Base-by-base conservation (phyloP, 2,797 vertebrate genomes). In the Malurus splendens region DNA sequence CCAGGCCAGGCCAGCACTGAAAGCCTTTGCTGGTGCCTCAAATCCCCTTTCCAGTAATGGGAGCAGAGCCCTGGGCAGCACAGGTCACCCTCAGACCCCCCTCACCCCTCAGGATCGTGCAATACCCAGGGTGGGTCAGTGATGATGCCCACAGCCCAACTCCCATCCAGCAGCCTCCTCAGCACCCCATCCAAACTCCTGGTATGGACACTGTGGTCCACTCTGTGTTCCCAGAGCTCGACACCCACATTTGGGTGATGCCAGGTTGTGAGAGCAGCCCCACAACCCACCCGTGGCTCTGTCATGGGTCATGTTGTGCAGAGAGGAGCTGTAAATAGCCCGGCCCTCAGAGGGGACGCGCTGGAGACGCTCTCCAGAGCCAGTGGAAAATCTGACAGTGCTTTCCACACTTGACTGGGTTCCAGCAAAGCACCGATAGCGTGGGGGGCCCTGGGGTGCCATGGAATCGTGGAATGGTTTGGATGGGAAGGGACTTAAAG, bases 311-410 rank as follows among this genome's bases (percentile, higher is more conserved):
- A 12, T 12, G n/a, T 13, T 61, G 7, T 67, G 68, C 79, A 59
- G 86, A 48, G 83, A 55, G 61, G 70, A 82, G 85, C 90, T 0
- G 76, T 70, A 96, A 96, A 96, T 94, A 96, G 95, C 85, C 18
- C 14, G 0, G 74, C 54, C 60, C 59, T 50, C 5, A 3, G 42
- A 23, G 7, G 84, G 78, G 85, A 70, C 64, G 94, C 18, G 96
- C 90, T 0, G 0, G 86, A 95, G 95, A 95, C 30, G 16, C 73
- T 96, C 75, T 92, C 88, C 95, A 96, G 94, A 92, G 88, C 73
- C 93, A 94, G 92, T 94, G 96, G 96, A 96, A 96, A 96, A 94
- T 96, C 66, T 95, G 96, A 96, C 95, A 80, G 93, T 1, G 39
- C 92, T 94, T 77, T 94, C 87, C 71, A 80, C 94, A 92, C 90